Conservation (phyloP, 2,113 vertebrate species). For the Micronisus gabar region DNA sequence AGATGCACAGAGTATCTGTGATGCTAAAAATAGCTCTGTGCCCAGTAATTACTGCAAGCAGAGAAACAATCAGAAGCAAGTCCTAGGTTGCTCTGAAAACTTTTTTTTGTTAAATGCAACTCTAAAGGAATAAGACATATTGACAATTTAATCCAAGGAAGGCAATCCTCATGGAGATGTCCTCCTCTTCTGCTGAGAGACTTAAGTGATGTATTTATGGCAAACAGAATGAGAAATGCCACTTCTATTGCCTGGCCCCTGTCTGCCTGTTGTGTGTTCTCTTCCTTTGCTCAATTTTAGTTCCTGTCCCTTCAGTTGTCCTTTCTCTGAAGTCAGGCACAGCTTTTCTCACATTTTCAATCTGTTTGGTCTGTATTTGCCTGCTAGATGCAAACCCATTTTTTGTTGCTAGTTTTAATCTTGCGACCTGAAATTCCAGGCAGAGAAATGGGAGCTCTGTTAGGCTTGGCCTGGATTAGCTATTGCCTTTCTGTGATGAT, state of each 20-base stretch:
- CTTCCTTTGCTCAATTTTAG: background rate
- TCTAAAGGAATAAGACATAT: background rate
- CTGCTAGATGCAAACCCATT: background rate
- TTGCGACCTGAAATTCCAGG: background rate
- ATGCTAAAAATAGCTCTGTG: background rate
- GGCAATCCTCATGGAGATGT: background rate
- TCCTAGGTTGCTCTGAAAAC: background rate
- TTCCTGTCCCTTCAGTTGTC: background rate
- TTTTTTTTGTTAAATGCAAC: background rate
- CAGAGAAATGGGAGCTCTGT: background rate
- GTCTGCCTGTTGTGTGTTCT: background rate
- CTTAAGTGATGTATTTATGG: background rate
- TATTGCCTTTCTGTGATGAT: background rate
- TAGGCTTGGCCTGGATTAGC: background rate
- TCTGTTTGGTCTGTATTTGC: rapidly evolving
- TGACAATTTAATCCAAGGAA: background rate
- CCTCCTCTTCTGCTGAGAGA: background rate
- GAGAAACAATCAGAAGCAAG: background rate
- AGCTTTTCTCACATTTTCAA: background rate
- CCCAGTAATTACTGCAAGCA: background rate
- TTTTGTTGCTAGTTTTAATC: background rate
- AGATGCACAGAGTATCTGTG: background rate
- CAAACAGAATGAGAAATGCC: background rate
- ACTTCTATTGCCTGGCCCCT: background rate
- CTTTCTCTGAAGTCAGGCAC: background rate